Evolutionary conservation across 2,888 invertebrate species (phyloP).

Genomic region (Electrophaes corylata): DNA sequence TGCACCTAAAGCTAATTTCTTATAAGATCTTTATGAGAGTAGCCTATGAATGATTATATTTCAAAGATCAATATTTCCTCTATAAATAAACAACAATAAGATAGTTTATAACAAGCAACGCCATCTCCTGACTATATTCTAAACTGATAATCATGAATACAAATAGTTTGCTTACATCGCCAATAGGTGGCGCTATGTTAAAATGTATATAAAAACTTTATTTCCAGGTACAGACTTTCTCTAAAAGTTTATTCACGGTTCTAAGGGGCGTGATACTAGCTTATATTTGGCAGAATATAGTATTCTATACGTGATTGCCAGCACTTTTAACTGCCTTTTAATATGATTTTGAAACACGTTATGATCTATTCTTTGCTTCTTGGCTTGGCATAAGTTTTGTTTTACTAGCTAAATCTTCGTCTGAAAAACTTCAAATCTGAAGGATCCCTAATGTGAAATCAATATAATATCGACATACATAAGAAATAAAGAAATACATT

Average conservation of each 20-base stretch:
- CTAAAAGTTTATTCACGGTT: no score
- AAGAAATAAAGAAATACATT: no score
- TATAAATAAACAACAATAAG: neutral
- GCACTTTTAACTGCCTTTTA: no score
- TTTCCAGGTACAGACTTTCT: no score
- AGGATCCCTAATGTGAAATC: neutral
- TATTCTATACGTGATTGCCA: no score
- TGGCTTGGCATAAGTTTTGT: neutral
- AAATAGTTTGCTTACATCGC: neutral
- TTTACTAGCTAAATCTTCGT: neutral
- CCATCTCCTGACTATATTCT: slow-evolving; percentile 43
- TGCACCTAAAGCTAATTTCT: neutral
- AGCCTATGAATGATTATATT: no score
- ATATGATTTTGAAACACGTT: no score
- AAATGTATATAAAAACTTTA: neutral
- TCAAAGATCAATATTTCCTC: neutral
- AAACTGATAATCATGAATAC: neutral
- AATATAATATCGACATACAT: neutral
- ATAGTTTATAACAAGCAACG: slow-evolving; percentile 37
- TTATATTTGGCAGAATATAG: no score
- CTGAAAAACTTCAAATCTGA: neutral
- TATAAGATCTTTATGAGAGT: no score
- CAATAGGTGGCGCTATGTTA: neutral
- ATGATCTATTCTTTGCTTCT: no score
- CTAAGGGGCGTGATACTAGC: no score